Evolutionary conservation across 2,888 invertebrate genomes (phyloP), one percentile per base, ranked within the genome.

Genomic region (Leptinotarsa tumamoca): DNA sequence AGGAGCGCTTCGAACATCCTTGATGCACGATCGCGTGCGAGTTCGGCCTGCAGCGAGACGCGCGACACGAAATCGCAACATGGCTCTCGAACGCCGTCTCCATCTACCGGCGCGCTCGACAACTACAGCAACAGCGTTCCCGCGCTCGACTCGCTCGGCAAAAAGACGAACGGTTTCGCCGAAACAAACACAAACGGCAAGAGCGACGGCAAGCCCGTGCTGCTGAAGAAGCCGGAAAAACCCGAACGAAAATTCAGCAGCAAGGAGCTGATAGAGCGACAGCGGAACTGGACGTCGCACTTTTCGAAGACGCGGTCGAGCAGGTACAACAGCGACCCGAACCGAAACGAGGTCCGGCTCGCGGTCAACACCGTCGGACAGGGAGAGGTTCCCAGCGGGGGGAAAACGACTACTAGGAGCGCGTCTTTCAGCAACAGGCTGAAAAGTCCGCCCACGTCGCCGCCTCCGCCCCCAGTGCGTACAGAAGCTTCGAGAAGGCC

Each of bases 261-360:
- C 78, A 94, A 95, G 82, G 96, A 96, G 87, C 90, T 96, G 73
- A 96, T 96, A 82, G 96, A 96, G 88, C 95, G 96, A 85, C 96
- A 96, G 86, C 94, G 94, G 86, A 97, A 96, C 89, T 97, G 96
- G 96, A 96, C 96, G 50, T 95, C 95, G 77, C 96, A 96, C 89
- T 97, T 96, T 87, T 94, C 94, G 76, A 95, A 95, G 90, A 91
- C 94, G 70, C 92, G 94, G 81, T 91, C 93, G 67, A 89, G 89
- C 80, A 90, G 92, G 74, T 80, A 80, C 71, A 91, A 92, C 82
- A 92, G 92, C 84, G 93, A 93, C 87, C 92, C 92, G 14, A 92
- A 92, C 86, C 91, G 90, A 78, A 90, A 90, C 43, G 90, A 92
- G 77, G 91, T 89, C 0, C 89, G 89, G 50, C 84, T 90, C 23